phyloP scores from a whole-genome alignment of 2,113 vertebrate genomes.

The Syngnathus scovelli region DNA sequence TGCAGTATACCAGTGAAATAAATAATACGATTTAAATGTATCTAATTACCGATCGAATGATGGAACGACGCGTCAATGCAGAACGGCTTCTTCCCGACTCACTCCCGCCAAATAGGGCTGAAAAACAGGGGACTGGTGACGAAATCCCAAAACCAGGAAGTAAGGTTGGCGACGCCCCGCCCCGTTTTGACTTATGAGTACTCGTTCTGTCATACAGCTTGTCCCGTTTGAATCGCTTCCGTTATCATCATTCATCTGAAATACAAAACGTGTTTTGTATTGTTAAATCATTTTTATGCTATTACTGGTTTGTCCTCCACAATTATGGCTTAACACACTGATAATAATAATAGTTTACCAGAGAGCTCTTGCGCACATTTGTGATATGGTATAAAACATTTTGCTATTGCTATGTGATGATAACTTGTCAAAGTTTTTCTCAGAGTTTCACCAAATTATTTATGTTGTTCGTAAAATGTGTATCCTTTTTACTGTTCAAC shows the following conservation, averaged over 20 bases:
- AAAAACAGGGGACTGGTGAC: conserved; percentile 55
- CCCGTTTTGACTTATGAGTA: background rate
- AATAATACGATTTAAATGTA: background rate
- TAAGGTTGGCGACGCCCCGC: background rate
- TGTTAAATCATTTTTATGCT: background rate
- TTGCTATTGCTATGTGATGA: too few species aligned
- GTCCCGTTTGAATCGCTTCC: accelerated
- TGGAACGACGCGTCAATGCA: background rate
- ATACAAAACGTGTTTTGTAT: background rate
- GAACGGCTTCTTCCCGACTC: background rate
- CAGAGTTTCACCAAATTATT: too few species aligned
- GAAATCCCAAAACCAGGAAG: conserved; percentile 26
- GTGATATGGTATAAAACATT: too few species aligned
- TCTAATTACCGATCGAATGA: conserved; percentile 27
- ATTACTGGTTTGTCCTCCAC: background rate
- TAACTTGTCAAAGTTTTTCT: too few species aligned
- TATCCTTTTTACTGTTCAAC: too few species aligned
- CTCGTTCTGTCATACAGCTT: conserved; percentile 19
- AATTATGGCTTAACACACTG: background rate
- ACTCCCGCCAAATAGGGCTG: conserved; percentile 54
- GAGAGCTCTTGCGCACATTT: too few species aligned
- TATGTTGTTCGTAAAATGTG: too few species aligned
- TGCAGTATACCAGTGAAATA: background rate
- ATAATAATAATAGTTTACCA: too few species aligned
- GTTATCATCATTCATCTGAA: too few species aligned